These are phyloP conservation scores for Eilema caniola DNA, from an alignment of 2,888 invertebrate species.

Conservation along the genomic window DNA sequence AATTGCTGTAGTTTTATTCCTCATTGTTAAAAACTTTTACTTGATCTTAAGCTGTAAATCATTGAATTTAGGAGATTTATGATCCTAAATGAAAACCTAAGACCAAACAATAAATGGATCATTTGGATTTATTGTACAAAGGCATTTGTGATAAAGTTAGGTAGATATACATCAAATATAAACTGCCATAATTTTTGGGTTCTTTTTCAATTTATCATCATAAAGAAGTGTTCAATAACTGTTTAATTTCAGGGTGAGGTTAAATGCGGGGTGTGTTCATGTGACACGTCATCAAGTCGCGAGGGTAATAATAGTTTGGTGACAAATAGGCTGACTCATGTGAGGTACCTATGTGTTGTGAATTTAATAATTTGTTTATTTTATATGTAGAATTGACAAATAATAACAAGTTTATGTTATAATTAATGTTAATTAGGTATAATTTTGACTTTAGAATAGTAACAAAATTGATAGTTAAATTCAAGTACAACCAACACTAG, in stretches of 20 bases:
- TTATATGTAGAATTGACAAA: background rate
- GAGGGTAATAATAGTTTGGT: constrained; percentile 42
- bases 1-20: background rate
- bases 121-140: too few relatives aligned
- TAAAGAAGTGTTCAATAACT: constrained; percentile 11
- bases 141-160: too few relatives aligned
- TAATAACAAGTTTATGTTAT: background rate
- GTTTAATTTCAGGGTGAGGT: constrained; percentile 36
- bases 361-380: background rate
- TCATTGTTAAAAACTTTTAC: background rate
- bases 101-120: background rate
- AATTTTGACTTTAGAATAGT: background rate
- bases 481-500: background rate
- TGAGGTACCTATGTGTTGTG: background rate
- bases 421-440: background rate
- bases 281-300: constrained; percentile 41
- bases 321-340: constrained; percentile 37
- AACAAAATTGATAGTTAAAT: background rate
- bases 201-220: background rate
- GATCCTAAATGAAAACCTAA: background rate
- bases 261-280: constrained; percentile 42
- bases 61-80: background rate
- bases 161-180: too few relatives aligned
- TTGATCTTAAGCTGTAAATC: background rate
- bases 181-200: background rate